Percentiles rank a stretch among this genome's conserved stretches.
phyloP scores from a whole-genome alignment of 37 sponge, comb jelly and placozoan genomes.

The Tethya wilhelma region DNA sequence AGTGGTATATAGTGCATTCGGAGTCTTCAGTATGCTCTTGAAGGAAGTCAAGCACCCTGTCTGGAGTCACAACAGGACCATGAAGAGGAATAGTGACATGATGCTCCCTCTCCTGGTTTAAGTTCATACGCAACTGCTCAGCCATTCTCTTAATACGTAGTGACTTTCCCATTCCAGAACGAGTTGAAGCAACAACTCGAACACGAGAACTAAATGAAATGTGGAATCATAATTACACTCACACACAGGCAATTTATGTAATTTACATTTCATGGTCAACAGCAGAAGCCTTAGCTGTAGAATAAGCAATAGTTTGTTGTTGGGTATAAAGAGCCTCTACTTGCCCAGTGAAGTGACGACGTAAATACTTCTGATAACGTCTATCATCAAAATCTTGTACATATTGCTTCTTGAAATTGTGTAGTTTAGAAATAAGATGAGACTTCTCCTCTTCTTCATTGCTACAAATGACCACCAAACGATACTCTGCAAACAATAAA shows the following conservation, averaged over 20 bases:
- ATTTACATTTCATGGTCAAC: slow-evolving; percentile 38
- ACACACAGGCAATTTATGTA: background rate
- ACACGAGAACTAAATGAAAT: slow-evolving; percentile 42
- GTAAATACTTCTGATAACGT: slow-evolving; percentile 20
- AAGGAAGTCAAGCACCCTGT: slow-evolving; percentile 52
- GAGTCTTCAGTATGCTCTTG: background rate
- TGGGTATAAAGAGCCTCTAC: background rate
- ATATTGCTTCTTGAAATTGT: slow-evolving; percentile 14
- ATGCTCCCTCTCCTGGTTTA: background rate
- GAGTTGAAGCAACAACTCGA: slow-evolving; percentile 48
- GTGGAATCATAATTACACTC: background rate
- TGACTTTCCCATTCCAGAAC: slow-evolving; percentile 85
- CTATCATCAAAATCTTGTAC: background rate
- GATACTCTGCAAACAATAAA: slow-evolving; percentile 41
- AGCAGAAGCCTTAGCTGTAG: slow-evolving; percentile 7
- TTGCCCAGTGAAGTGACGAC: slow-evolving; percentile 18
- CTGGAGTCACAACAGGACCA: slow-evolving; percentile 54
- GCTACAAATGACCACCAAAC: slow-evolving; percentile 70
- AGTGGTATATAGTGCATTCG: slow-evolving; percentile 37
- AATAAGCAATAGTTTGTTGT: background rate
- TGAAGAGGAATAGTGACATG: slow-evolving; percentile 61
- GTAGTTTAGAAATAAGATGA: slow-evolving; percentile 56
- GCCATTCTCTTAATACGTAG: slow-evolving; percentile 53
- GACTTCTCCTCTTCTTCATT: slow-evolving; percentile 67
- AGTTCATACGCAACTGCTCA: slow-evolving; percentile 16